Evolutionary conservation across 2,888 invertebrate species (phyloP), one percentile per base, ranked within the genome.

Genomic region (Neoaliturus tenellus): DNA sequence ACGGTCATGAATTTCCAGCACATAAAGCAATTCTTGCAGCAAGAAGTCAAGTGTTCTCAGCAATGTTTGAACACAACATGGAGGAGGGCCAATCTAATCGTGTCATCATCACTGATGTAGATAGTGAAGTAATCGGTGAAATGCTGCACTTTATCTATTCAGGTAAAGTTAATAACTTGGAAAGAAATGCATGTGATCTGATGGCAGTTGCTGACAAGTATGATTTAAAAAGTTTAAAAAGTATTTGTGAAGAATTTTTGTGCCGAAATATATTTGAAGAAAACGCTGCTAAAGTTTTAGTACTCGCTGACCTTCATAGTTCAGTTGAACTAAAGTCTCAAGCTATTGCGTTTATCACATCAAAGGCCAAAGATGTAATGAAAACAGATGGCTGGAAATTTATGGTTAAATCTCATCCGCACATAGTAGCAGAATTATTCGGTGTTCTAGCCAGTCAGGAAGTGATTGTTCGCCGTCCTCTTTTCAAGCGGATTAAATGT

Each of bases 61-160:
- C 99, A 86, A 99, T 99, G 99, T 99, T 99, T 91, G 98, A 99
- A 91, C 99, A 99, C 91, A 98, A 99, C 92, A 99, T 99, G 98
- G 98, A 98, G 90, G 99, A 99, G 90, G 93, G 98, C 88, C 98
- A 98, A 92, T 95, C 97, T 91, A 99, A 98, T 92, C 94, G 98
- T 89, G 99, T 99, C 80, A 98, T 98, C 91, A 97, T 97, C 90
- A 97, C 97, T 81, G 99, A 99, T 91, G 98, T 99, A 78, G 99
- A 99, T 91, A 97, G 98, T 90, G 99, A 99, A 91, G 99, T 99
- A 86, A 93, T 99, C 90, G 92, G 97, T 87, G 99, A 99, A 92
- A 98, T 99, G 98, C 92, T 99, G 87, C 95, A 98, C 88, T 99
- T 98, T 92, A 99, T 99, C 88, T 99, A 99, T 91, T 99, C 99